Evolutionary conservation across 2,113 vertebrate genomes (phyloP), one percentile per base, ranked within the genome.

Genomic region (Menidia beryllina): DNA sequence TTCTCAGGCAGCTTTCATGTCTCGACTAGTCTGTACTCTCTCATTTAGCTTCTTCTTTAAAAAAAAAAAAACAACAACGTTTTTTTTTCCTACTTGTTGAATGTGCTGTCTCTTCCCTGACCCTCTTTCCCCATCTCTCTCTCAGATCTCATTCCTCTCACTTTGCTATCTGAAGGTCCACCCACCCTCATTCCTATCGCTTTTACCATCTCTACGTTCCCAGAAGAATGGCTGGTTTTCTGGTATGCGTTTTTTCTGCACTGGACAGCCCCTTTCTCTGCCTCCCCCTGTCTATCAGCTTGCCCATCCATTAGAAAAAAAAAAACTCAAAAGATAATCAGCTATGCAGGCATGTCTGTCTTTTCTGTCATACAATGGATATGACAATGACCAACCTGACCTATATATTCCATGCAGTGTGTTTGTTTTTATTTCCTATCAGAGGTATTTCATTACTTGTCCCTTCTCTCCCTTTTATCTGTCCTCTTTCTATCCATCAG

Each of bases 101-200:
- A 36, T 64, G 24, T 60, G 20, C 53, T 52, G 39, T 72, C 49
- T 80, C 51, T 70, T 57, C 50, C 48, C 61, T 45, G 51, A 56
- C 60, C 56, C 55, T 74, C 52, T 53, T 41, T 17, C 57, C 47
- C 51, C 69, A 69, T 75, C 79, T 70, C 72, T 66, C 79, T 68
- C 59, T 72, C 69, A 63, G 51, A 87, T 76, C 84, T 89, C 88
- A 82, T 85, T 80, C 83, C 67, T 82, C 76, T 83, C 82, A 58
- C 75, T 86, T 55, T 62, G 73, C 67, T 82, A 69, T 53, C 61
- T 65, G 56, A 76, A 61, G 77, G 72, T 91, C 80, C 85, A 83
- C 86, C 86, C 86, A 87, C 87, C 84, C 79, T 87, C 87, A 88
- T 89, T 91, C 86, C 88, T 85, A 88, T 92, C 91, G 89, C 72